Base-by-base conservation (phyloP, 2,113 vertebrate species). In the Bujurquina vittata region DNA sequence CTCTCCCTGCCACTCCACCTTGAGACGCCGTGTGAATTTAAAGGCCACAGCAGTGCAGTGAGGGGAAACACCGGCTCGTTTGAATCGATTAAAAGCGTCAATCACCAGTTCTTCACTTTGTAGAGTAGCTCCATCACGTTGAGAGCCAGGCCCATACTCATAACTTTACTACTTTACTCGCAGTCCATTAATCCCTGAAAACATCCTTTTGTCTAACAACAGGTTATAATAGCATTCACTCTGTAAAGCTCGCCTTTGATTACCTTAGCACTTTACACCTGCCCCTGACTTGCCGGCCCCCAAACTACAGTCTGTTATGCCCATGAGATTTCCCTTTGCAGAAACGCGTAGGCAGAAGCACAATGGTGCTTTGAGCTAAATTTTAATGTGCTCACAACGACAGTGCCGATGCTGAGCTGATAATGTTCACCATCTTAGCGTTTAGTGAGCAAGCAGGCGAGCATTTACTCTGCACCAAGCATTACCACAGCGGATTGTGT, bases 21-120 rank as follows among this genome's bases (percentile, higher is more conserved):
- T 95, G 93, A 94, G 91, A 95, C 80, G 74, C 86, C 11, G 76
- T 57, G 83, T 86, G 92, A 93, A 95, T 95, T 92, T 90, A 85
- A 93, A 95, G 83, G 76, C 88, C 72, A 77, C 83, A 81, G 83
- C 87, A 77, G 84, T 77, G 88, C 75, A 23, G 75, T 23, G 18
- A 89, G 87, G 91, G 55, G 52, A 81, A 92, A 86, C 69, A 84
- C 90, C 87, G 33, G 7, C 62, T 80, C 31, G 56, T 75, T 49
- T 59, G 55, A 92, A 88, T 89, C 90, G 81, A 90, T 89, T 79
- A 79, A 73, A 72, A 10, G 49, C 12, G 20, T 65, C 87, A 80
- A 79, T 90, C 83, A 79, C 55, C 62, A 80, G 72, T 31, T 87
- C 59, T 22, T 65, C 33, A 43, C 18, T 77, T 56, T 29, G 61